Evolutionary conservation across 2,888 invertebrate genomes (phyloP), one percentile per base, ranked within the genome.

Genomic region (Diaphora mendica): DNA sequence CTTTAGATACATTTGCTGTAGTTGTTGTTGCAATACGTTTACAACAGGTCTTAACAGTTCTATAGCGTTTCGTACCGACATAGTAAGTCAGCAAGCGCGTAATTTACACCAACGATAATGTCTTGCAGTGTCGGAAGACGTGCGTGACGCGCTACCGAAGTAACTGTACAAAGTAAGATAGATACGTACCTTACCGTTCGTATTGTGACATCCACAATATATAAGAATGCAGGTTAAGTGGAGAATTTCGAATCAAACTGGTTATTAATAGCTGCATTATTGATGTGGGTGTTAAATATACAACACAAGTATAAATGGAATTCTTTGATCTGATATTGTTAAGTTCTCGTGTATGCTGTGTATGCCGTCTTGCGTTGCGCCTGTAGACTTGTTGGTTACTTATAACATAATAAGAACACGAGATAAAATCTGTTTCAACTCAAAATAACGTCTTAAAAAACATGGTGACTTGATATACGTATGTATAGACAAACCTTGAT

Each of bases 91-190:
- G 55, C 51, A 55, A n/a, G 64, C 70, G 76, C 71, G 68, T 73
- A 74, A 75, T 75, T 79, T 72, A 64, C 64, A 42, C 48, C 59
- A 42, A 30, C 65, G 70, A 51, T 72, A 69, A 73, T 44, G 64
- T 42, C 74, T 65, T 68, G 76, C 76, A 79, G 70, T 74, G 71
- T 75, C 73, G 67, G 68, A 68, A 74, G 72, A 81, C 77, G 77
- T 77, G 84, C 82, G 80, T 83, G 82, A 81, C 80, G 78, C 55
- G 72, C 69, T 71, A 72, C 82, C 78, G 77, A 69, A 74, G 76
- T 81, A 84, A 84, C 83, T 79, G 83, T 84, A 82, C 73, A 15
- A 13, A 70, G 69, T 75, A 70, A 76, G 69, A 73, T 74, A 71
- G 75, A 68, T 68, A 69, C 39, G 70, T 68, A 69, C 51, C 48